Conservation (phyloP, 2,888 invertebrate species). For the Melanostoma mellinum region DNA sequence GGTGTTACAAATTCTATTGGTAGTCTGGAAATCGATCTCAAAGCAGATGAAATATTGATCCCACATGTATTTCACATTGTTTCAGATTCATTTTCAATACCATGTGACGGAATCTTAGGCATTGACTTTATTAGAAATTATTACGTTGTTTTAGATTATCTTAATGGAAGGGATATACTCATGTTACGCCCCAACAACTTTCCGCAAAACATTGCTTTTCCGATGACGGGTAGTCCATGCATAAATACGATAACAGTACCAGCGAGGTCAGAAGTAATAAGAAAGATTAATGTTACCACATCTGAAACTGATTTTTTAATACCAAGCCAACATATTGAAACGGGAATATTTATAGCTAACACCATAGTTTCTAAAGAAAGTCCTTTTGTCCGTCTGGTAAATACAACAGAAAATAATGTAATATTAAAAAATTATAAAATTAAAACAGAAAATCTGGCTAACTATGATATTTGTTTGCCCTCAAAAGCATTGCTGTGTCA, state of each 20-base stretch:
- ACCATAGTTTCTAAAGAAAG: conserved; percentile 9
- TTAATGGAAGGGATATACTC: neutral
- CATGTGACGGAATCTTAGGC: conserved; percentile 24
- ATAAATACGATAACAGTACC: neutral
- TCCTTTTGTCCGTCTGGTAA: conserved; percentile 27
- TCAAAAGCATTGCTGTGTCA: neutral
- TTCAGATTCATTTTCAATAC: conserved; percentile 3
- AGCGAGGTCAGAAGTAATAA: conserved; percentile 17
- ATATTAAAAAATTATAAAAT: neutral
- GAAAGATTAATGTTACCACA: neutral
- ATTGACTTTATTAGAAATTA: conserved; percentile 19
- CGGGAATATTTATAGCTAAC: conserved; percentile 18
- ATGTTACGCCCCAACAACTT: conserved; percentile 6
- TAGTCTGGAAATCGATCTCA: neutral
- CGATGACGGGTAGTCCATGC: neutral
- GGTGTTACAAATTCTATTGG: neutral
- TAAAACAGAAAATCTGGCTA: conserved; percentile 11
- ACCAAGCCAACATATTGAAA: conserved; percentile 10
- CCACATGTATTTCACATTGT: conserved; percentile 18
- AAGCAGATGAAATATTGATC: neutral
- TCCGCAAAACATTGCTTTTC: neutral
- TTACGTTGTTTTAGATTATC: conserved; percentile 19
- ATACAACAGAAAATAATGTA: conserved; percentile 8
- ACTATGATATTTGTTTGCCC: conserved; percentile 1
- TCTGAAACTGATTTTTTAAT: conserved; percentile 9